Evolutionary conservation across 2,797 vertebrate genomes (phyloP).

Genomic region (Microhierax caerulescens): DNA sequence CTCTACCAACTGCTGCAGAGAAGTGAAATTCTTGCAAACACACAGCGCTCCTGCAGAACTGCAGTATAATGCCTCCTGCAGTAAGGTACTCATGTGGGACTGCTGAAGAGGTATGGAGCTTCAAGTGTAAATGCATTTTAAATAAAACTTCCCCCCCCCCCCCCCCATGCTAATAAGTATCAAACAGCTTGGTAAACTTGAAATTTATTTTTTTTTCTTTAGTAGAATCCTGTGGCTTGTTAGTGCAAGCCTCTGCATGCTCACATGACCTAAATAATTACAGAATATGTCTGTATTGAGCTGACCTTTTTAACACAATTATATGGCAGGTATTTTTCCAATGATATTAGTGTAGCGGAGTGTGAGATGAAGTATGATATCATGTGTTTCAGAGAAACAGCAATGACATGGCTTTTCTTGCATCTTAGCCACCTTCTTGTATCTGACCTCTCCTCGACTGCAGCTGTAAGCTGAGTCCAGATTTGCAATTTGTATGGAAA

Average conservation of each 20-base stretch:
- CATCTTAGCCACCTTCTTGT: not conserved
- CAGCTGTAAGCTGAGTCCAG: not conserved
- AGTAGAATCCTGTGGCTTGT: not conserved
- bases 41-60: not conserved
- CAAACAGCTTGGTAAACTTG: not conserved
- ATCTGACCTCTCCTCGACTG: not conserved
- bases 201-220: not conserved
- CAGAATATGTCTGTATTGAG: not conserved
- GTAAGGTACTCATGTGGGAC: not conserved
- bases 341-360: too few species aligned
- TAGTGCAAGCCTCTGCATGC: not conserved
- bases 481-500: fast-evolving
- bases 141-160: not conserved
- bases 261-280: not conserved
- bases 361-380: not conserved
- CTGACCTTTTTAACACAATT: not conserved
- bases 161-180: not conserved
- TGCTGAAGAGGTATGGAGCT: too few species aligned
- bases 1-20: not conserved
- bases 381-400: not conserved
- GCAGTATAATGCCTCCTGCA: not conserved
- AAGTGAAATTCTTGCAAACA: not conserved
- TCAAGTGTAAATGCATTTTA: not conserved
- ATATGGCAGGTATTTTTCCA: not conserved
- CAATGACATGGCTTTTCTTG: not conserved